Evolutionary conservation across 2,797 vertebrate genomes (phyloP), one percentile per base, ranked within the genome.

Genomic region (Taenioides sp.): DNA sequence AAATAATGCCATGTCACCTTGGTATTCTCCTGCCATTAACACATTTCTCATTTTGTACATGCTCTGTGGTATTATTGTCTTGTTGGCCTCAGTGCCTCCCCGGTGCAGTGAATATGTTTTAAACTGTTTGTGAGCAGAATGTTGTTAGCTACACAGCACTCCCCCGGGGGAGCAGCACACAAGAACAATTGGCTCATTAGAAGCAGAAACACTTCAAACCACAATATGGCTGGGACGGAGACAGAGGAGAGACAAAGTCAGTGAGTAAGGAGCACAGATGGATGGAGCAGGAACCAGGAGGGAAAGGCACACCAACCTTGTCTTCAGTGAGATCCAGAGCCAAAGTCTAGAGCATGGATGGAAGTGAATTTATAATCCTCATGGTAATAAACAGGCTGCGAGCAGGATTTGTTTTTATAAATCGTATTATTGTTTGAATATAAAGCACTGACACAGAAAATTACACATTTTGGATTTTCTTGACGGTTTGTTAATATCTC

Each of bases 141-240:
- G 87, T 86, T 90, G 88, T 89, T 88, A 87, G 88, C 85, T 82
- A 62, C 84, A 75, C 81, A 81, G 80, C 69, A 22, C 74, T 84
- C 83, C 86, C 87, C 23, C 69, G 76, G 84, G 91, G 83, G 73
- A 80, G 74, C 73, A 80, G 85, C 88, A 86, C 86, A 86, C 84
- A 75, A 81, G 87, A 86, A 88, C 89, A 91, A 91, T 88, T 88
- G 88, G 85, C 89, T 92, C 89, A 89, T 92, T 92, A 90, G 84
- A 84, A 77, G 80, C 73, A 80, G 75, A 82, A 87, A 87, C 84
- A 86, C 83, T 88, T 91, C 82, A 88, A 86, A 84, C 77, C 69
- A 79, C 79, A 87, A 84, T 85, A 82, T 79, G 82, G 82, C 78
- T 81, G 85, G 73, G 87, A 85, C 74, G 37, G 72, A 83, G 77